These are phyloP conservation scores for Philypnodon macrostomus DNA, from an alignment of 2,797 vertebrate genomes.

Conservation along the genomic window DNA sequence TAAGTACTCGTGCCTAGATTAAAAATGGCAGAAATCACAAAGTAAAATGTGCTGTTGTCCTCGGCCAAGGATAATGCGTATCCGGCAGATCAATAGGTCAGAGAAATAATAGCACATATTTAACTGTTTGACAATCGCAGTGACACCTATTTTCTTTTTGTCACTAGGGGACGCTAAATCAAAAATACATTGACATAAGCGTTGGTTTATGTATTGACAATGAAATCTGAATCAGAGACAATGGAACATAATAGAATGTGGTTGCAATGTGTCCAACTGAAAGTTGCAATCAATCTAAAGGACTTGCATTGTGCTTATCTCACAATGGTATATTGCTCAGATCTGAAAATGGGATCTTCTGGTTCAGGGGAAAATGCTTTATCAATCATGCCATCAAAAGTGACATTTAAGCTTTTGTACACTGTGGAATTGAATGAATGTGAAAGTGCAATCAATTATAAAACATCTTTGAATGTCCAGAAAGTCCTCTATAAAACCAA, in stretches of 20 bases:
- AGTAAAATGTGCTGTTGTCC: slow-evolving; percentile 15
- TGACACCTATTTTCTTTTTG: neutral
- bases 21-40: slow-evolving; percentile 18
- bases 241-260: neutral
- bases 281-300: neutral
- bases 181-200: slow-evolving; percentile 3
- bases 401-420: too few relatives aligned
- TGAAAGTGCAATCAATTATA: too few relatives aligned
- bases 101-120: slow-evolving; percentile 16
- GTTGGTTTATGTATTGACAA: slow-evolving; percentile 2
- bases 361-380: too few relatives aligned
- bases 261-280: neutral
- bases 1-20: slow-evolving; percentile 3
- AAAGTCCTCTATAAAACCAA: too few relatives aligned
- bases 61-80: slow-evolving; percentile 9
- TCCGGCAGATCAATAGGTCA: slow-evolving; percentile 13
- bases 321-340: too few relatives aligned
- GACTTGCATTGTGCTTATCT: neutral
- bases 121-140: neutral
- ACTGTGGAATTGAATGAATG: too few relatives aligned
- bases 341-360: too few relatives aligned
- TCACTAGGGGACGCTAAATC: slow-evolving; percentile 3
- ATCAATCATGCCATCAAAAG: too few relatives aligned
- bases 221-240: slow-evolving; percentile 10
- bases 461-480: too few relatives aligned